Percentiles rank a stretch among this genome's conserved stretches.
Evolutionary conservation across 2,113 vertebrate species (phyloP).

Genomic region (Grus americana): DNA sequence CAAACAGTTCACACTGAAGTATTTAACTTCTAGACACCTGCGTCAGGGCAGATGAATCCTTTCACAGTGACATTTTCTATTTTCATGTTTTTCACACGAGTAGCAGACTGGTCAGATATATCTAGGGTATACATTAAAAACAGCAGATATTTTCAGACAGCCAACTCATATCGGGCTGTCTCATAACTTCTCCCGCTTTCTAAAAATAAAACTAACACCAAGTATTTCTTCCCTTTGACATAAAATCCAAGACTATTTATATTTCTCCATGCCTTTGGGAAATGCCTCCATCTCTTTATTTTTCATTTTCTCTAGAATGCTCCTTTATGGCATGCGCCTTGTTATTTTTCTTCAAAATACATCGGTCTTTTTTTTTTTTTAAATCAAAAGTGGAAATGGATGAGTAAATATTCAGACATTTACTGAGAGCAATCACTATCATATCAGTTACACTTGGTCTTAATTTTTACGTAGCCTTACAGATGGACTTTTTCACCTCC

Average conservation of each 20-base stretch:
- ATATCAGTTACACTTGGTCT: not conserved
- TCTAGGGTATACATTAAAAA: constrained; percentile 32
- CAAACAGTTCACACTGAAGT: not conserved
- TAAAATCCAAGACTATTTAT: constrained; percentile 48
- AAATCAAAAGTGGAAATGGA: not conserved
- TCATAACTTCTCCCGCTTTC: constrained; percentile 50
- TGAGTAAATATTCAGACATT: not conserved
- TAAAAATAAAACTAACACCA: constrained; percentile 59
- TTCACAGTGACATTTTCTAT: not conserved
- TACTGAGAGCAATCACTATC: not conserved
- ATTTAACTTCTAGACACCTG: not conserved
- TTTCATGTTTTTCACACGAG: not conserved
- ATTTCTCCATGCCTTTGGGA: constrained; percentile 35
- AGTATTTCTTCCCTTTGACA: constrained; percentile 49
- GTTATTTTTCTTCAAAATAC: not conserved
- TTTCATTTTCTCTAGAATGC: constrained; percentile 13
- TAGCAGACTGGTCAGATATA: constrained; percentile 22
- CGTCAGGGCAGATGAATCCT: not conserved
- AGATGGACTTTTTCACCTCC: not conserved
- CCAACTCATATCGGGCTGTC: not conserved
- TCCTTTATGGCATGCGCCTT: not conserved
- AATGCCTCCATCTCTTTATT: constrained; percentile 8
- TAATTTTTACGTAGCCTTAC: not conserved
- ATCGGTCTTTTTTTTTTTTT: not conserved
- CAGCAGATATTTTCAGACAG: constrained; percentile 47